Evolutionary conservation across 2,888 invertebrate species (phyloP).

Genomic region (Amitus sp.): DNA sequence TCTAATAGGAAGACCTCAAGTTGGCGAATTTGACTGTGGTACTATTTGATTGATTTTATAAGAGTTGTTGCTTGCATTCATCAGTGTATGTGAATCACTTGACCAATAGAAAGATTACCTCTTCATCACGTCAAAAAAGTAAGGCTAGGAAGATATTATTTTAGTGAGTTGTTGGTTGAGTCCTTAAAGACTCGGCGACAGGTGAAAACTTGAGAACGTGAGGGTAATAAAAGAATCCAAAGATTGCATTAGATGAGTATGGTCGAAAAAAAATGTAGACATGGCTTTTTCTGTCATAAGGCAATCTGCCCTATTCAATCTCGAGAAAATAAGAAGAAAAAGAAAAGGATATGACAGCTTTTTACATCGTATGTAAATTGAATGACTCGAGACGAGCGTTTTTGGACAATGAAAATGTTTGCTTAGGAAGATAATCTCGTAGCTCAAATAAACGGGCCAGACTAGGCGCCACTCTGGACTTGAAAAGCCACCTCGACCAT

Average conservation of each 20-base stretch:
- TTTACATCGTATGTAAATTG: slow-evolving; percentile 18
- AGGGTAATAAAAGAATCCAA: neutral
- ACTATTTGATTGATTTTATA: neutral
- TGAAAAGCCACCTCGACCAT: slow-evolving; percentile 39
- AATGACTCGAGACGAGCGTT: slow-evolving; percentile 23
- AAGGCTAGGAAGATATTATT: neutral
- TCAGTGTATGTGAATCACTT: neutral
- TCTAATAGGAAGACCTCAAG: no score
- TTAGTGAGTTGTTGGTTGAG: neutral
- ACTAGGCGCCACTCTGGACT: slow-evolving; percentile 38
- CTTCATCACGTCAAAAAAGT: neutral
- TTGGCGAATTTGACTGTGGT: neutral
- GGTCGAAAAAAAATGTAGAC: neutral
- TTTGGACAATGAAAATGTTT: slow-evolving; percentile 43
- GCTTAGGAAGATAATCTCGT: slow-evolving; percentile 39
- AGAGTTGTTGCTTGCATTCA: neutral
- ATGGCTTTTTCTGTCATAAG: slow-evolving; percentile 17
- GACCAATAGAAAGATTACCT: neutral
- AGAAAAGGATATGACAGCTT: slow-evolving; percentile 14
- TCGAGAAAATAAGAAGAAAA: slow-evolving; percentile 38
- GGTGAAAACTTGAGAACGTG: neutral
- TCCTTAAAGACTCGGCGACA: neutral
- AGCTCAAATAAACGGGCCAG: slow-evolving; percentile 22
- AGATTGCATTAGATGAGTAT: neutral
- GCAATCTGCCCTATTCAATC: slow-evolving; percentile 37